Base-by-base conservation (phyloP, 2,888 invertebrate species). In the Dusona sp. region DNA sequence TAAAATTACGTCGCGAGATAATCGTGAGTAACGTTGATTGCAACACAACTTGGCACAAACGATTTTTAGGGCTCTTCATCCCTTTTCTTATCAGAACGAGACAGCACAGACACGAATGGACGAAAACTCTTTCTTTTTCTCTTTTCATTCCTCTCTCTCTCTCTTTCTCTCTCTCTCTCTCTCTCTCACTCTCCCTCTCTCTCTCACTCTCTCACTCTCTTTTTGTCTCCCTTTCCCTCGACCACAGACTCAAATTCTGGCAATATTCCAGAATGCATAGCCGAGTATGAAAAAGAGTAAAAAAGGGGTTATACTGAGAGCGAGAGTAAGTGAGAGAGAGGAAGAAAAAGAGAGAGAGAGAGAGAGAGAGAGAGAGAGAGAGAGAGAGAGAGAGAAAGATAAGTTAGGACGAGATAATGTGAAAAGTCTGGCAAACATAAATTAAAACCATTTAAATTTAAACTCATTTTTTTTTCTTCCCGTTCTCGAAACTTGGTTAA, bases 201-300 rank as follows among this genome's bases (percentile, higher is more conserved):
- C n/a, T n/a, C n/a, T n/a, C n/a, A n/a, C 29, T 29, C 64, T 64
- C 25, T 7, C 67, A 65, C 51, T 78, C 51, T 22, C 25, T 25
- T 16, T 19, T 13, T 36, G n/a, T 70, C 19, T 64, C 33, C 25
- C 29, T 22, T 68, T 33, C 68, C 88, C 84, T 90, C 89, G 89
- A 90, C 65, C 29, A 54, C 45, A 75, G 79, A 25, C 75, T 77
- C 73, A 25, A 68, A 85, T 86, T 87, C 88, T 90, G 89, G 89
- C 73, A 81, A 75, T 75, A 29, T 64, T 86, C 86, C 86, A 85
- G 75, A 57, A 79, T 72, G 79, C 81, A 84, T 67, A 19, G 29
- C 25, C 64, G 57, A 74, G 78, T 45, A 38, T 42, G 22, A 61
- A 33, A n/a, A n/a, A 64, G 33, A 11, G 22, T 22, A 48, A 77